Percentiles rank a stretch among this genome's conserved stretches.
Conservation (phyloP, 2,113 vertebrate genomes). For the Willisornis vidua region DNA sequence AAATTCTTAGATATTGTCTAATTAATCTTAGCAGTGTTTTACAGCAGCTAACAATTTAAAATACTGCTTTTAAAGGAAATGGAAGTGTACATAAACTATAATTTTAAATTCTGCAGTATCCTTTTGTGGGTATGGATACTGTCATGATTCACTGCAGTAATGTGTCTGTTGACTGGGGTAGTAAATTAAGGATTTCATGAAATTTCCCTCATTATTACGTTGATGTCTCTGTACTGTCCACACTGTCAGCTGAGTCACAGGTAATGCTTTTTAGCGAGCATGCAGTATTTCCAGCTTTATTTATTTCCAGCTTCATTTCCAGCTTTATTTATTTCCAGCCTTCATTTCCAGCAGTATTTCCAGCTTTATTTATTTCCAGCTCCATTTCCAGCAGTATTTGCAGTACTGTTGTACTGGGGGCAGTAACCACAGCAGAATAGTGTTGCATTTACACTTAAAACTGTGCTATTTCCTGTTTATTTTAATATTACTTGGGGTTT, state of each 20-base stretch:
- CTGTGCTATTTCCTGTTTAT: not conserved
- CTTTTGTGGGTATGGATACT: not conserved
- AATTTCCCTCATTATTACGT: not conserved
- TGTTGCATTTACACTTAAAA: not conserved
- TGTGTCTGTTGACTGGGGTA: not conserved
- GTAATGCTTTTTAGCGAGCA: not conserved
- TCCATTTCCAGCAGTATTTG: too few species aligned
- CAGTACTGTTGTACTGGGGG: not conserved
- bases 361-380: too few species aligned
- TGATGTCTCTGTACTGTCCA: not conserved
- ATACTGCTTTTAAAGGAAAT: not conserved
- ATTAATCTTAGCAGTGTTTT: not conserved
- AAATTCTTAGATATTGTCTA: not conserved
- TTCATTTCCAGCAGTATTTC: too few species aligned
- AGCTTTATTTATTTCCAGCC: too few species aligned
- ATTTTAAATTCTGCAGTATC: not conserved
- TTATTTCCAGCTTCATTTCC: too few species aligned
- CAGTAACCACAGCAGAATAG: not conserved
- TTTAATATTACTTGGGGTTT: not conserved
- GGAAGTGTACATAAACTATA: fast-evolving
- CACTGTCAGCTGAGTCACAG: not conserved
- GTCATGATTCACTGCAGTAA: not conserved
- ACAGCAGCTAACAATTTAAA: not conserved
- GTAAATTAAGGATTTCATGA: not conserved
- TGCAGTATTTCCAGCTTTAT: not conserved